Base-by-base conservation (phyloP, 2,888 invertebrate genomes). In the Anarsia innoxiella region DNA sequence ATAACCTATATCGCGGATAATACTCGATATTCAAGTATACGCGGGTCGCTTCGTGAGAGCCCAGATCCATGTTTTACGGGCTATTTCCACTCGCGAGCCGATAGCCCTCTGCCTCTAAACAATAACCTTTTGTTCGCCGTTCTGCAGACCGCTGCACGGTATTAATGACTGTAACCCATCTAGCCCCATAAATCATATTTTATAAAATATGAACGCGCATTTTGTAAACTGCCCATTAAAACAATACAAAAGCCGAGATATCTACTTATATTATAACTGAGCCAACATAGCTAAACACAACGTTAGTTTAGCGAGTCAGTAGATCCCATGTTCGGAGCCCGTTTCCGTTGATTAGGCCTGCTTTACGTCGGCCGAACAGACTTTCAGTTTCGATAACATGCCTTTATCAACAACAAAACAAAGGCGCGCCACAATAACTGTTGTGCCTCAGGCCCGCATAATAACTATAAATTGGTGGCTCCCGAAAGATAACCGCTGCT, bases 401-500 rank as follows among this genome's bases (percentile, higher is more conserved):
- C 49, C 54, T 56, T 59, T 66, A 67, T 66, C 66, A 53, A 49
- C 23, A 43, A 41, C 49, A 45, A 61, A 63, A 69, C 68, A 68
- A 64, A 59, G 58, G 58, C 40, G 40, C 39, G 44, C 48, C 55
- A 49, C 51, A 56, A 58, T 63, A 61, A 64, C 59, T 44, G 48
- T 50, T 52, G 48, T 49, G 55, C 59, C 58, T 51, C 46, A 55
- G 53, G 51, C 55, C 59, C 67, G 59, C 62, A 67, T 66, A 60
- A 66, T 66, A 65, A 68, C 66, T 66, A 64, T 64, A 66, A 70
- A 68, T 68, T 59, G 59, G 59, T 57, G 53, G 48, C 34, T 29
- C 46, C 49, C 42, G 28, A 42, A 44, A 63, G 65, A 69, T 66
- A 70, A 61, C 57, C 56, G 48, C 44, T 38, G 44, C 46, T 27